These are phyloP conservation scores for Cynopterus brachyotis DNA, from an alignment of 2,113 vertebrate genomes.

Conservation along the genomic window DNA sequence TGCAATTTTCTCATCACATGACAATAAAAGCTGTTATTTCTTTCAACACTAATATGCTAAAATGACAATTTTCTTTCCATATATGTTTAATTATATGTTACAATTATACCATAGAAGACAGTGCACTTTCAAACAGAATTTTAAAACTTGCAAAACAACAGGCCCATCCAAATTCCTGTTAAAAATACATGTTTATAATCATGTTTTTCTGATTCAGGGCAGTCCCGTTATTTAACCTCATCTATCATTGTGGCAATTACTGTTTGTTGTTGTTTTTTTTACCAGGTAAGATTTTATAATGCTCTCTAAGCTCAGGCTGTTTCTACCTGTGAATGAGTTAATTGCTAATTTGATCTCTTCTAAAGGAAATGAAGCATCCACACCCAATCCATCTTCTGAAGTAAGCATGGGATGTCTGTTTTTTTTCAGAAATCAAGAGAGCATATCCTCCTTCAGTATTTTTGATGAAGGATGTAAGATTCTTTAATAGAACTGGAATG, in stretches of 20 bases:
- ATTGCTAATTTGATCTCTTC: conserved; percentile 71
- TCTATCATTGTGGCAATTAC: neutral
- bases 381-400: conserved; percentile 64
- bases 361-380: conserved; percentile 65
- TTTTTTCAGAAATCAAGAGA: conserved; percentile 61
- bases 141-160: neutral
- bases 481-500: conserved; percentile 47
- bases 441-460: conserved; percentile 56
- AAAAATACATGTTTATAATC: neutral
- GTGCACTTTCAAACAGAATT: neutral
- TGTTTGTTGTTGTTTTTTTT: conserved; percentile 53
- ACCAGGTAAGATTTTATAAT: conserved; percentile 22
- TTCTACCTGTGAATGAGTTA: conserved; percentile 55
- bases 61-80: neutral
- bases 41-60: neutral
- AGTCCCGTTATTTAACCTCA: conserved; percentile 36
- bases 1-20: conserved; percentile 11
- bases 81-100: neutral
- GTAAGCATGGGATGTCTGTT: conserved; percentile 48
- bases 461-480: conserved; percentile 32
- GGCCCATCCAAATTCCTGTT: neutral
- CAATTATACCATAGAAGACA: neutral
- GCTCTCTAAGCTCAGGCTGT: neutral
- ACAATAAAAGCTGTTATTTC: neutral
- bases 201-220: neutral